phyloP scores from a whole-genome alignment of 2,888 invertebrate genomes.

The Balanococcus diminutus region DNA sequence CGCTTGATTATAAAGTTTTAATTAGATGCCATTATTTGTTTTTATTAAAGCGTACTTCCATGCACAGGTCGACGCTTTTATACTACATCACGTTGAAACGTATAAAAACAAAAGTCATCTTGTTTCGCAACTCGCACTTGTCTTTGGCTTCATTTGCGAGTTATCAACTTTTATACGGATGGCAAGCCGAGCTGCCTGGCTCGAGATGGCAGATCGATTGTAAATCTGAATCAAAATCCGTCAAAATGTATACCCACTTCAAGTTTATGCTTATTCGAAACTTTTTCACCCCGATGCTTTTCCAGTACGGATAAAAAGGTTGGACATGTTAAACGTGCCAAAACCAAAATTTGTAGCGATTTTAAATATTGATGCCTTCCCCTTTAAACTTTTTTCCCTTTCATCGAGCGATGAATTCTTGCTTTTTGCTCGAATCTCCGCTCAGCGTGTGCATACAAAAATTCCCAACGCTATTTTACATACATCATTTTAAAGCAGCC shows the following conservation, averaged over 20 bases:
- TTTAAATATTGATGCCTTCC: background rate
- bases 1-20: conserved; percentile 37
- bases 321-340: background rate
- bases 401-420: no score
- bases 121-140: background rate
- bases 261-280: no score
- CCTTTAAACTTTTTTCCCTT: background rate
- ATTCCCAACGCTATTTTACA: background rate
- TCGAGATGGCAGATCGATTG: no score
- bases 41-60: background rate
- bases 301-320: no score
- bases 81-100: background rate
- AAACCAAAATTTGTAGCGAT: background rate
- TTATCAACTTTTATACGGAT: no score
- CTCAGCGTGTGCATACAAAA: background rate
- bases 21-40: conserved; percentile 39
- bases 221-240: no score
- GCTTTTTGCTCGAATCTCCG: no score
- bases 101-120: background rate
- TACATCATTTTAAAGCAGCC: background rate
- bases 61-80: background rate
- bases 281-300: no score
- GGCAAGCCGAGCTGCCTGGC: no score
- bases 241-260: no score
- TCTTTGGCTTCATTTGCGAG: no score